phyloP scores from a whole-genome alignment of 2,113 vertebrate genomes.

The Ibidorhyncha struthersii region DNA sequence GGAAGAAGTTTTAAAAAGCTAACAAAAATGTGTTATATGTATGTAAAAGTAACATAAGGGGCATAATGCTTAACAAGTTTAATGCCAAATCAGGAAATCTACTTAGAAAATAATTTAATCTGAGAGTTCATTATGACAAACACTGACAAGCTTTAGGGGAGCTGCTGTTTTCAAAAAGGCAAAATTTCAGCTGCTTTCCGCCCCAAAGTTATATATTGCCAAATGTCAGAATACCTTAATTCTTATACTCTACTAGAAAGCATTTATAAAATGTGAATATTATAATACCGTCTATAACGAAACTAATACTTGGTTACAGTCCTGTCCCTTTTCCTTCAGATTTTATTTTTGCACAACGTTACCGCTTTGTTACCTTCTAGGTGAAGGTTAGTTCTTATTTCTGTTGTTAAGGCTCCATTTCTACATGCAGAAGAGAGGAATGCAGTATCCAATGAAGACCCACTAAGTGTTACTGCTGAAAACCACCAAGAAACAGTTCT shows the following conservation, averaged over 20 bases:
- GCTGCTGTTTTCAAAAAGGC: background rate
- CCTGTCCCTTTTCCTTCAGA: background rate
- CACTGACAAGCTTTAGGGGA: background rate
- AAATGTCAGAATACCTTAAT: background rate
- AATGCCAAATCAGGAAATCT: slow-evolving; percentile 4
- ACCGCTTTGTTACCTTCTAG: background rate
- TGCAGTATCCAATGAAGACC: background rate
- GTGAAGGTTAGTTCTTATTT: slow-evolving; percentile 31
- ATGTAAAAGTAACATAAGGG: slow-evolving; percentile 9
- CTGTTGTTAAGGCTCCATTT: slow-evolving; percentile 17
- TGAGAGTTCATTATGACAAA: slow-evolving; percentile 8
- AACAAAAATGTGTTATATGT: background rate
- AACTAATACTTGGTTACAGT: background rate
- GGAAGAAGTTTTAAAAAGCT: slow-evolving; percentile 6
- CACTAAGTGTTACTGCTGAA: slow-evolving; percentile 9
- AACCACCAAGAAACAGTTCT: background rate
- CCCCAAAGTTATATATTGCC: background rate
- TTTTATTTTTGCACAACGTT: background rate
- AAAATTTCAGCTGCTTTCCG: background rate
- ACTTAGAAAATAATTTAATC: slow-evolving; percentile 36
- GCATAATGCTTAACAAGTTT: background rate
- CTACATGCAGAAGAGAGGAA: background rate
- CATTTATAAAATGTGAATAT: background rate
- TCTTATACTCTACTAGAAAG: background rate
- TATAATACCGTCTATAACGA: background rate